Evolutionary conservation across 1,140 invertebrate genomes (phyloP), one percentile per base, ranked within the genome.

Genomic region (Tyrophagus putrescentiae): DNA sequence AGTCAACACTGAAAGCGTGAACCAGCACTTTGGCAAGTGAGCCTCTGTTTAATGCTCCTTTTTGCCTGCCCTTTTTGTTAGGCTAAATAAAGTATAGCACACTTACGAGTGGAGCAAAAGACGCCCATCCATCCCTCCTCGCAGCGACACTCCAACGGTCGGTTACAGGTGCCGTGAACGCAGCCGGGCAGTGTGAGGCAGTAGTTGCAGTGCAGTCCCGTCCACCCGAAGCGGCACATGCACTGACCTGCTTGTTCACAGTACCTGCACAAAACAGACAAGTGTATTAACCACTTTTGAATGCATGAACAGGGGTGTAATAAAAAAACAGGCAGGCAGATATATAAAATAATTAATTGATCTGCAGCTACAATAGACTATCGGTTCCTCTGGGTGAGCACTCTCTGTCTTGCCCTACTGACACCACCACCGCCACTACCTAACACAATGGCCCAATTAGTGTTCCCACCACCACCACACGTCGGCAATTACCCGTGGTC

Each of bases 141-240:
- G 44, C 70, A 72, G 45, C 62, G 65, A 57, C 70, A 72, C 44
- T 72, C 70, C n/a, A 72, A 63, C 39, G 70, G 69, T 54, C 69
- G 70, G 6, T 63, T 64, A 61, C 70, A 72, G 44, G 58, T 64
- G 1, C 70, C 70, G 61, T 72, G 65, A 28, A 52, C 34, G 71
- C 87, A 90, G 23, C 86, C 86, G 0, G 84, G 85, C 52, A 90
- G 70, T 0, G 84, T 80, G 23, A 88, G 84, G 70, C 87, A 90
- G 69, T 85, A 84, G 7, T 54, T 36, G 52, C 66, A 68, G 11
- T 53, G 32, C 60, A 42, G 23, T n/a, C 64, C 64, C 18, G 64
- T 65, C 64, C 64, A 65, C 6, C 64, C 64, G 34, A 65, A 54
- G 6, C 52, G 45, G 36, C 67, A 78, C 76, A 72, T 76, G 72